These are phyloP conservation scores for Paramormyrops hopkinsi DNA, from an alignment of 2,797 vertebrate genomes.

Conservation along the genomic window DNA sequence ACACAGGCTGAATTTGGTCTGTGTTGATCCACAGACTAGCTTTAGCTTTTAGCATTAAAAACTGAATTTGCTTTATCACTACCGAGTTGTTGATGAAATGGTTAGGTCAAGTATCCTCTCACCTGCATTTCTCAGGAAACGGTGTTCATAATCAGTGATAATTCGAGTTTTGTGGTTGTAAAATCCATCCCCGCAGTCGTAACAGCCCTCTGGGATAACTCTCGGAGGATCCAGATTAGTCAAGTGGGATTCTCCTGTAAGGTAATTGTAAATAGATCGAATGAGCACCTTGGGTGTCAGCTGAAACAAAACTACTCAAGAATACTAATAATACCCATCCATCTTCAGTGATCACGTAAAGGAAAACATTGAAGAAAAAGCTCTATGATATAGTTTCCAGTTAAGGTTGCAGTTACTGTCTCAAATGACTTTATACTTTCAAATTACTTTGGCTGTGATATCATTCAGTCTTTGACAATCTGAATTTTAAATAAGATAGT, in stretches of 20 bases:
- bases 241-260: constrained; percentile 75
- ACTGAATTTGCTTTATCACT: neutral
- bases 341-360: neutral
- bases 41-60: neutral
- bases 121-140: constrained; percentile 86
- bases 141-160: constrained; percentile 63
- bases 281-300: constrained; percentile 14
- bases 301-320: neutral
- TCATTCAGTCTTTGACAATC: neutral
- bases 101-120: constrained; percentile 33
- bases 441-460: neutral
- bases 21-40: neutral
- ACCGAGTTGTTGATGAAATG: neutral
- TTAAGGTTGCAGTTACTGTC: neutral
- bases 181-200: constrained; percentile 89
- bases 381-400: neutral
- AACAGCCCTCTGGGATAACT: constrained; percentile 72
- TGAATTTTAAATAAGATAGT: neutral
- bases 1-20: neutral
- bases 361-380: neutral
- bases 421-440: neutral
- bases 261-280: neutral
- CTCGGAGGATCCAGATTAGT: constrained; percentile 71
- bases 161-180: constrained; percentile 74
- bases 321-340: neutral